Conservation (phyloP, 2,797 vertebrate species). For the Lemur catta region DNA sequence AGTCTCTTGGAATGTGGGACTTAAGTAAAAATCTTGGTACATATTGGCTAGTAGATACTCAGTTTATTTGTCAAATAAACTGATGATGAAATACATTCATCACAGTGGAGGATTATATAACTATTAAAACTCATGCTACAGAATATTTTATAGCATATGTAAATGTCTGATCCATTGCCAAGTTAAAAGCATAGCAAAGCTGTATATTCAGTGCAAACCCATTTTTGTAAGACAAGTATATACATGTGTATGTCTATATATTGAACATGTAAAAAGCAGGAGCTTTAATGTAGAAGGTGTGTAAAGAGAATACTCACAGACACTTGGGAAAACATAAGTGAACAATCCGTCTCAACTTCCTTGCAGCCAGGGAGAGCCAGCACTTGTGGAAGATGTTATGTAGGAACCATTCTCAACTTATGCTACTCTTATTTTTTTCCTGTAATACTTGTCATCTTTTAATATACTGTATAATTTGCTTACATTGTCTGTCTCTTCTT, state of each 20-base stretch:
- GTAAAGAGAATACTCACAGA: background rate
- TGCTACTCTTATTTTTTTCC: background rate
- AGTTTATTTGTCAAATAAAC: background rate
- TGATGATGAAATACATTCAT: background rate
- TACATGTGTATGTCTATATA: too few species aligned
- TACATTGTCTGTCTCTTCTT: background rate
- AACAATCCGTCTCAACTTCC: background rate
- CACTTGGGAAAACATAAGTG: background rate
- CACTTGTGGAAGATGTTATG: fast-evolving
- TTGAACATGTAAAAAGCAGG: background rate
- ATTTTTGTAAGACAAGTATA: background rate
- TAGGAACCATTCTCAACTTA: background rate
- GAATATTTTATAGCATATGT: background rate
- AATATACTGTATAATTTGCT: background rate
- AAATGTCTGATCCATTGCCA: background rate
- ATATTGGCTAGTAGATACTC: background rate
- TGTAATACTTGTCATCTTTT: background rate
- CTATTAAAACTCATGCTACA: background rate
- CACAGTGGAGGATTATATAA: background rate
- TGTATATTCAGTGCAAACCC: background rate
- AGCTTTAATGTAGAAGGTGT: background rate
- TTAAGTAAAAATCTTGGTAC: background rate
- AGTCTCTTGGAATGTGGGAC: too few species aligned
- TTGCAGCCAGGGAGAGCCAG: background rate
- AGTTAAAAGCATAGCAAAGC: background rate